These are phyloP conservation scores for Molossus molossus DNA, from an alignment of 2,797 vertebrate genomes.

Conservation along the genomic window DNA sequence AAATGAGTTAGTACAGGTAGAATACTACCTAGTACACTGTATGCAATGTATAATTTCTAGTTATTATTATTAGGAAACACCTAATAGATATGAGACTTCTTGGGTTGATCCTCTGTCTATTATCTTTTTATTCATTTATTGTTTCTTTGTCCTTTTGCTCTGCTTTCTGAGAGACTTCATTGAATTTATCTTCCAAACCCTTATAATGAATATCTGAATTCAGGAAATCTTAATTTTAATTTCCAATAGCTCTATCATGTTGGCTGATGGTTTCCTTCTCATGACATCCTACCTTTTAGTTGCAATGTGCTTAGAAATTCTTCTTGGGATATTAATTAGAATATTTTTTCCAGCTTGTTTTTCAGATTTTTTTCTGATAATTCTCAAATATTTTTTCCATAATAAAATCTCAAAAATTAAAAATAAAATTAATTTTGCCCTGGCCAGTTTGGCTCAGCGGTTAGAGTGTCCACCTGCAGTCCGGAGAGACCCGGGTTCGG, in stretches of 20 bases:
- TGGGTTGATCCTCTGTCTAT: not conserved
- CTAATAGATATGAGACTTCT: not conserved
- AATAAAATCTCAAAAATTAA: constrained; percentile 47
- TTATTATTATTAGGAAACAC: constrained; percentile 10
- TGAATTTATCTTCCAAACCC: not conserved
- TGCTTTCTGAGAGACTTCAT: not conserved
- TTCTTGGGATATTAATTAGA: not conserved
- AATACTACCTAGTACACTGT: not conserved
- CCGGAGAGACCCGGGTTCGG: too few species aligned
- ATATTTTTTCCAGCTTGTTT: not conserved
- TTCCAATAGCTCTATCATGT: not conserved
- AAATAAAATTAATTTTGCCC: constrained; percentile 21
- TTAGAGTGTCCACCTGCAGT: too few species aligned
- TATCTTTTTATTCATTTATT: not conserved
- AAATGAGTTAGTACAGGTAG: not conserved
- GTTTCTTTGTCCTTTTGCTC: constrained; percentile 2
- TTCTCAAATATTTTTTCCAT: constrained; percentile 22
- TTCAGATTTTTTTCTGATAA: not conserved
- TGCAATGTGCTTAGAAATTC: not conserved
- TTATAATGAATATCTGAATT: constrained; percentile 43
- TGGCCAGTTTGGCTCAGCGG: too few species aligned
- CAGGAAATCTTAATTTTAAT: constrained; percentile 34
- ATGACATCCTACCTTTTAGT: not conserved
- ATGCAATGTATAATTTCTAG: not conserved
- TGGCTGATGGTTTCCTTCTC: not conserved